A percentile compares a stretch with the other conserved stretches of the same genome.
These are phyloP conservation scores for Pachyramphus minor DNA, from an alignment of 2,113 vertebrate species.

Conservation along the genomic window DNA sequence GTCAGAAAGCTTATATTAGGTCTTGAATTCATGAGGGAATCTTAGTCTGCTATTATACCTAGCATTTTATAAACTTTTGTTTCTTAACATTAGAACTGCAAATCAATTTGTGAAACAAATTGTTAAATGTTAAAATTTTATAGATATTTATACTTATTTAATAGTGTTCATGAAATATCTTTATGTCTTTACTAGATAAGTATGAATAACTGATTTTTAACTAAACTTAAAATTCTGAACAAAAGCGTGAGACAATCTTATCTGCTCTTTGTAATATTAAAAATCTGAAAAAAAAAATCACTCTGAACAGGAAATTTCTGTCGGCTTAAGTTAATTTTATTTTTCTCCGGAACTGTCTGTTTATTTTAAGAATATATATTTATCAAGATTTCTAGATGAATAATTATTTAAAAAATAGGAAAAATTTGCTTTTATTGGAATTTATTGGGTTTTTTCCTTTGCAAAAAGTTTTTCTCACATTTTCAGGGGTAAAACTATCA, in stretches of 20 bases:
- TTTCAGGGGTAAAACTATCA: neutral
- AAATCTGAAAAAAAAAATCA: neutral
- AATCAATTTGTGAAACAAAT: slow-evolving; percentile 1
- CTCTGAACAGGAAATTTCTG: neutral
- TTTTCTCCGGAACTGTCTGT: neutral
- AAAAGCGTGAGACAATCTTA: neutral
- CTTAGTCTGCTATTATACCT: neutral
- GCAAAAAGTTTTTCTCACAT: neutral
- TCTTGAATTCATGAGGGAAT: neutral
- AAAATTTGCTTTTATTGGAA: neutral
- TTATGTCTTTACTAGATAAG: neutral
- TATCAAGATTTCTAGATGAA: neutral
- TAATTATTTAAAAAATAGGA: neutral
- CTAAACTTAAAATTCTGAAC: neutral
- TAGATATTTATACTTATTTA: neutral
- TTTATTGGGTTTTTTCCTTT: neutral
- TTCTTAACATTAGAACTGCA: neutral
- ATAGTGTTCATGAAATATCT: neutral
- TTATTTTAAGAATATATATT: neutral
- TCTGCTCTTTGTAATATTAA: neutral
- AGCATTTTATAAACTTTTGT: neutral
- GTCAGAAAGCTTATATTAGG: neutral
- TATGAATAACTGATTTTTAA: neutral
- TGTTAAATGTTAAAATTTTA: neutral
- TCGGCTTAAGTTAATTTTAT: neutral